These are phyloP conservation scores for Crossocerus cetratus DNA, from an alignment of 2,888 invertebrate genomes.

Conservation along the genomic window DNA sequence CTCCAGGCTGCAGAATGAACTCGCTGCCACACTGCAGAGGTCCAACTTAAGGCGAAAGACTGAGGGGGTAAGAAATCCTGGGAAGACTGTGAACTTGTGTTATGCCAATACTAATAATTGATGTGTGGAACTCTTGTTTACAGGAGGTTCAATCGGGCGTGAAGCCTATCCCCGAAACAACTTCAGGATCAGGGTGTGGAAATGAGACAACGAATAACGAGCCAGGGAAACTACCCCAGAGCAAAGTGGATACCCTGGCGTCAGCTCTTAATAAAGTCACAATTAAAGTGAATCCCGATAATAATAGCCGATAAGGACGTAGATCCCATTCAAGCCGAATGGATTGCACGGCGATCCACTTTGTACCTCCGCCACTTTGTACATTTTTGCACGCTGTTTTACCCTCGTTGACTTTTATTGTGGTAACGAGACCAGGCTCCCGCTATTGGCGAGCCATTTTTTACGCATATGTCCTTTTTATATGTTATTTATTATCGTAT, in stretches of 20 bases:
- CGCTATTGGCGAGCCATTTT: slow-evolving; percentile 54
- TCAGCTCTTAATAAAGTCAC: slow-evolving; percentile 73
- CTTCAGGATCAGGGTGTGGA: slow-evolving; percentile 7
- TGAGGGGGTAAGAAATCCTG: slow-evolving; percentile 74
- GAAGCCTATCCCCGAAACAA: slow-evolving; percentile 55
- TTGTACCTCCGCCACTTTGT: slow-evolving; percentile 58
- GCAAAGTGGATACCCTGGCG: slow-evolving; percentile 71
- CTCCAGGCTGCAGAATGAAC: slow-evolving; percentile 85
- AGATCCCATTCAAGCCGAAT: slow-evolving; percentile 17
- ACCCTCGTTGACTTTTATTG: slow-evolving; percentile 50
- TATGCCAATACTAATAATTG: no score
- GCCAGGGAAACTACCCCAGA: slow-evolving; percentile 54
- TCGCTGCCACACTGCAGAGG: slow-evolving; percentile 86
- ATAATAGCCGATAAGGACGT: slow-evolving; percentile 68
- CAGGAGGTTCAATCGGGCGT: slow-evolving; percentile 60
- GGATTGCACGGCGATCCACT: slow-evolving; percentile 26
- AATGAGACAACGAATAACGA: slow-evolving; percentile 59
- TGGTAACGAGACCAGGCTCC: slow-evolving; percentile 44
- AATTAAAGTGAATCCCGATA: slow-evolving; percentile 74
- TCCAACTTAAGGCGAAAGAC: slow-evolving; percentile 87
- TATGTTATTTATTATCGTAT: slow-evolving; percentile 62
- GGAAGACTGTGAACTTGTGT: no score
- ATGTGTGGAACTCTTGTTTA: slow-evolving; percentile 17
- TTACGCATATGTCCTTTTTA: slow-evolving; percentile 57
- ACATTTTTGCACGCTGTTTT: slow-evolving; percentile 59